phyloP scores from a whole-genome alignment of 2,797 vertebrate genomes.

The Xerus rutilus region DNA sequence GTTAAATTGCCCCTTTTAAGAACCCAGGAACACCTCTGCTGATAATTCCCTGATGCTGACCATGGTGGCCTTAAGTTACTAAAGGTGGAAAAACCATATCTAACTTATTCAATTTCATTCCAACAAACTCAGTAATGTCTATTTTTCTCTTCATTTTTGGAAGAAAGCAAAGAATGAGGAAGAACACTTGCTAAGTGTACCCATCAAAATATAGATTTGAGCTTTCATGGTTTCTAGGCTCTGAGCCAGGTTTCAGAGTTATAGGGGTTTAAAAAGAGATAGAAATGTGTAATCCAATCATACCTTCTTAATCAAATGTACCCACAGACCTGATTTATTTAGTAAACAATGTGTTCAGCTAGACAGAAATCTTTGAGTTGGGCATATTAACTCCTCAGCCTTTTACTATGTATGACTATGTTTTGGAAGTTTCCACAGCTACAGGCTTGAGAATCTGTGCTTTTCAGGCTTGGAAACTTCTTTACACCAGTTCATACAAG shows the following conservation, averaged over 20 bases:
- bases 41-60: neutral
- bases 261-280: neutral
- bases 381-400: neutral
- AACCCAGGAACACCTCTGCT: neutral
- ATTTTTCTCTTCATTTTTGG: neutral
- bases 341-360: neutral
- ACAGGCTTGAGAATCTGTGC: neutral
- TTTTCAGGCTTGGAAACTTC: neutral
- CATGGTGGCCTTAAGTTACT: neutral
- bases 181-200: neutral
- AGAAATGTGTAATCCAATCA: neutral
- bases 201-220: constrained; percentile 24
- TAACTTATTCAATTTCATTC: neutral
- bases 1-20: neutral
- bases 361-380: neutral
- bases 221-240: neutral
- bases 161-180: neutral
- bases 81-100: neutral
- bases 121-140: neutral
- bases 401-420: neutral
- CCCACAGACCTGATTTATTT: neutral
- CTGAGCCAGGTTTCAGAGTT: neutral
- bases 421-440: neutral
- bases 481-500: neutral
- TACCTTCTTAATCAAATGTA: neutral